phyloP scores from a whole-genome alignment of 2,888 invertebrate genomes.

The Halocaridina rubra region DNA sequence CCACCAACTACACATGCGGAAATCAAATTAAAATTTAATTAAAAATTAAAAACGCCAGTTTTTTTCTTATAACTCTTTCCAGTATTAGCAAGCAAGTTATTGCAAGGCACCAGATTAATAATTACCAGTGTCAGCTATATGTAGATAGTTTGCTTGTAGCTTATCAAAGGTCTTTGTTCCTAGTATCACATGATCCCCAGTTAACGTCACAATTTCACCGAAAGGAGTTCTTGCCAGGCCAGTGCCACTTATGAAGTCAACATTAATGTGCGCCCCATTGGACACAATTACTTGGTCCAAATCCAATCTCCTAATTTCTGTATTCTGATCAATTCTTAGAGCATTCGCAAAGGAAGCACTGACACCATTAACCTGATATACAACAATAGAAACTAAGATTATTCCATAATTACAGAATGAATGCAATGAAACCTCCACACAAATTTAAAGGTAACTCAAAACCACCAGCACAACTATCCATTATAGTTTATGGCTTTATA shows the following conservation, averaged over 20 bases:
- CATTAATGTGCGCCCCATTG: neutral
- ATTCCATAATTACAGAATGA: too few relatives aligned
- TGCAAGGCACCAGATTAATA: too few relatives aligned
- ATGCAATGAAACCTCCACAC: too few relatives aligned
- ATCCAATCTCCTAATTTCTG: neutral
- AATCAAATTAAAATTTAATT: too few relatives aligned
- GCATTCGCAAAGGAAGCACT: neutral
- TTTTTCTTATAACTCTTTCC: too few relatives aligned
- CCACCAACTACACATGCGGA: conserved; percentile 7
- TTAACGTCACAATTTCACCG: neutral
- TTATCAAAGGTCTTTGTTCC: conserved; percentile 16
- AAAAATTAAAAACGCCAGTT: neutral
- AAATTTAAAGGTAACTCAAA: too few relatives aligned
- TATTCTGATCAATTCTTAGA: neutral
- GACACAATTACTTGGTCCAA: neutral
- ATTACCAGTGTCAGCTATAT: conserved; percentile 12
- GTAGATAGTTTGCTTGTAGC: neutral
- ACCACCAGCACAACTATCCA: too few relatives aligned
- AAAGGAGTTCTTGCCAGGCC: neutral
- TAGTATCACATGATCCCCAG: neutral
- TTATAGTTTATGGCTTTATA: too few relatives aligned
- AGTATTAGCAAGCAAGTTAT: too few relatives aligned
- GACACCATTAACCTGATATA: conserved; percentile 16
- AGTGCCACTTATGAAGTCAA: conserved; percentile 14
- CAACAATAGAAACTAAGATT: too few relatives aligned